These are phyloP conservation scores for Aphidius ervi DNA, from an alignment of 1,140 invertebrate genomes.

Conservation along the genomic window DNA sequence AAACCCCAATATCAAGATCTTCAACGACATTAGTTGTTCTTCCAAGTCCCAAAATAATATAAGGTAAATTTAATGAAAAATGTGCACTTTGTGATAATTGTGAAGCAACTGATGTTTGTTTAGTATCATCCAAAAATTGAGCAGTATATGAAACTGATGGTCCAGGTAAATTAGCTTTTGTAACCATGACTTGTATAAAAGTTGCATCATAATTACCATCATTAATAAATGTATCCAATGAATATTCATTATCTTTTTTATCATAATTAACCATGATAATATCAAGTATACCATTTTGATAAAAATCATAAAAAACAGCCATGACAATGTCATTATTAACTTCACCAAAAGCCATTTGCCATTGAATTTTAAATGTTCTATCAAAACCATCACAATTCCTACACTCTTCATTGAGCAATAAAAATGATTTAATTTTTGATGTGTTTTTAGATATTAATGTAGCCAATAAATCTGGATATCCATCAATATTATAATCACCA, in stretches of 20 bases:
- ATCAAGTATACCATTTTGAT: constrained; percentile 77
- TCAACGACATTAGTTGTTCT: constrained; percentile 97
- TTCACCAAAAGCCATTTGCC: constrained; percentile 66
- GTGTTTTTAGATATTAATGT: constrained; percentile 59
- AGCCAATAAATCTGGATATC: constrained; percentile 87
- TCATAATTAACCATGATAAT: constrained; percentile 71
- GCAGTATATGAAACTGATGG: constrained; percentile 84
- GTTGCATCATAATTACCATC: constrained; percentile 89
- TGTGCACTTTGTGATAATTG: constrained; percentile 92
- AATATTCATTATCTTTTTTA: constrained; percentile 52
- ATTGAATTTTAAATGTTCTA: constrained; percentile 67
- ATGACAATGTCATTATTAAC: constrained; percentile 71
- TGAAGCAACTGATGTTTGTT: constrained; percentile 69
- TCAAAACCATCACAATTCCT: constrained; percentile 58
- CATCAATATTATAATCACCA: constrained; percentile 95
- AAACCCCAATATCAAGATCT: constrained; percentile 77
- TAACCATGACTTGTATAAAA: constrained; percentile 92
- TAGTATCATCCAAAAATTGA: constrained; percentile 75
- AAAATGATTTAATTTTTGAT: constrained; percentile 61
- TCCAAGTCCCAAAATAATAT: constrained; percentile 91
- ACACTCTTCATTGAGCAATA: constrained; percentile 76
- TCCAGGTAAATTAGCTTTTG: constrained; percentile 85
- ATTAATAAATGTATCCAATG: constrained; percentile 76
- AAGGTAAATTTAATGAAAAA: constrained; percentile 90
- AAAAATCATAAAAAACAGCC: constrained; percentile 90